Conservation (phyloP, 2,888 invertebrate species). For the Deilephila elpenor region DNA sequence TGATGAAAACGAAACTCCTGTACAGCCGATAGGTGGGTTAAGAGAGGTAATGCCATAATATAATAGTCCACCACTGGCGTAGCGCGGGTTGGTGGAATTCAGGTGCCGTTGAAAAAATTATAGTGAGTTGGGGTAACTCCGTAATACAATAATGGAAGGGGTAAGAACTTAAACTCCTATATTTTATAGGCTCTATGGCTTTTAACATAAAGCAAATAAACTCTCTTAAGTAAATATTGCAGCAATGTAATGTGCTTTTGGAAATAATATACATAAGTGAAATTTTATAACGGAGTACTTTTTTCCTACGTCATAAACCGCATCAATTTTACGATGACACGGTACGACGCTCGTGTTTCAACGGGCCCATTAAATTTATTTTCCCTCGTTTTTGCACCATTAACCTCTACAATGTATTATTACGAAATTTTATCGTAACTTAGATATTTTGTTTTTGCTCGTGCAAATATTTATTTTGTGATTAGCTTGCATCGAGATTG, state of each 20-base stretch:
- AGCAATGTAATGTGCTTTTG: neutral
- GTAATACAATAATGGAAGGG: too few relatives aligned
- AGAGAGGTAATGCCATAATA: too few relatives aligned
- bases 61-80: too few relatives aligned
- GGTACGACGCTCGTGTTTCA: slow-evolving; percentile 17
- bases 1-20: too few relatives aligned
- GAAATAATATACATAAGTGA: slow-evolving; percentile 2
- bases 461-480: neutral
- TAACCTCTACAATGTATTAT: slow-evolving; percentile 12
- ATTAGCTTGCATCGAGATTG: neutral
- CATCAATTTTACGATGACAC: slow-evolving; percentile 22
- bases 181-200: too few relatives aligned
- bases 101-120: too few relatives aligned
- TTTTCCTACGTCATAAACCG: slow-evolving; percentile 19
- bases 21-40: too few relatives aligned
- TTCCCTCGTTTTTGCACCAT: slow-evolving; percentile 15
- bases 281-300: neutral
- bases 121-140: too few relatives aligned
- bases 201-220: neutral
- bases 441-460: neutral
- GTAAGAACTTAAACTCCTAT: too few relatives aligned
- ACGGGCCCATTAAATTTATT: slow-evolving; percentile 17
- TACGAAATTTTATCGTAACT: neutral
- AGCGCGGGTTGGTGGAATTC: too few relatives aligned
- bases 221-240: neutral